These are phyloP conservation scores for Raja brachyura DNA, from an alignment of 2,113 vertebrate genomes.

Conservation along the genomic window DNA sequence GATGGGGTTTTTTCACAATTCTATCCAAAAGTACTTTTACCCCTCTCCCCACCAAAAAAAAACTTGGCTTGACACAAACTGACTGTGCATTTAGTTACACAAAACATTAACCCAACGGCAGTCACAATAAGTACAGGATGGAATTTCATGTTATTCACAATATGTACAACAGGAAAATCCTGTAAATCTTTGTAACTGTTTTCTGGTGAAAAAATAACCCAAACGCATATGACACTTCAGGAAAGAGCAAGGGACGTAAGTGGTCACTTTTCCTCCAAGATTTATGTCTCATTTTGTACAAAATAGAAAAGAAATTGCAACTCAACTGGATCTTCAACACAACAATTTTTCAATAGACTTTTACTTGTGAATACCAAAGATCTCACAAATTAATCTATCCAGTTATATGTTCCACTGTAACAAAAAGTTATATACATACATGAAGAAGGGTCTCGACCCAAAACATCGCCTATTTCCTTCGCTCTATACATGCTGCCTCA, in stretches of 20 bases:
- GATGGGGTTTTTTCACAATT: neutral
- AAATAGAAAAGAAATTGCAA: neutral
- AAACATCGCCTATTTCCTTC: too few relatives aligned
- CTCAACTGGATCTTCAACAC: neutral
- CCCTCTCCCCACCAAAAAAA: neutral
- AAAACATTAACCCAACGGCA: neutral
- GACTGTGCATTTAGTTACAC: conserved; percentile 8
- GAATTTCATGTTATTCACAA: conserved; percentile 31
- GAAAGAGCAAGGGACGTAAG: neutral
- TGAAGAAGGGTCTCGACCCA: too few relatives aligned
- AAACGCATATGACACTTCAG: conserved; percentile 38
- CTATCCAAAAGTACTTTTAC: neutral
- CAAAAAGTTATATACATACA: neutral
- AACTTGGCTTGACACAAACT: neutral
- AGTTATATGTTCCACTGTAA: neutral
- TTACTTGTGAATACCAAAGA: neutral
- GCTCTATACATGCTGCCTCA: too few relatives aligned
- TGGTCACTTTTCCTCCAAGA: neutral
- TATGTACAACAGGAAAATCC: conserved; percentile 21
- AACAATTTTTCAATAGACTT: neutral
- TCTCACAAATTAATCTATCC: neutral
- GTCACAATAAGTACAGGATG: conserved; percentile 23
- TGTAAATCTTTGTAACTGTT: conserved; percentile 11
- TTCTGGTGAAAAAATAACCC: conserved; percentile 29
- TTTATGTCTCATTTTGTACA: neutral